Percentiles rank a stretch among this genome's conserved stretches.
Conservation (phyloP, 2,888 invertebrate genomes). For the Drosophila robusta region DNA sequence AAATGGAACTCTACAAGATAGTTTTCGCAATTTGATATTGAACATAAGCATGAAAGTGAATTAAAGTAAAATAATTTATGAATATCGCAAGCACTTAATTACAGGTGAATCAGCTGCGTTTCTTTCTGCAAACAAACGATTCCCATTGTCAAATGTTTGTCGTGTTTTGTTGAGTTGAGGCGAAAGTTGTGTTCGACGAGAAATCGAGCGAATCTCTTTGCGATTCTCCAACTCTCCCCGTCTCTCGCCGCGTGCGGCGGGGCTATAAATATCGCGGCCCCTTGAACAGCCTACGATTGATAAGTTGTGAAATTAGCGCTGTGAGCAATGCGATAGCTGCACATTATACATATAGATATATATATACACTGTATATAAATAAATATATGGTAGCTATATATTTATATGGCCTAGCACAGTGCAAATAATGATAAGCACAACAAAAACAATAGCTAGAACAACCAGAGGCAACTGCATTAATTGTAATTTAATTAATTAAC, state of each 20-base stretch:
- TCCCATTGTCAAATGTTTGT: constrained; percentile 16
- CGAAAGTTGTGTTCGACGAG: constrained; percentile 17
- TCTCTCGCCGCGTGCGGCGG: too few relatives aligned
- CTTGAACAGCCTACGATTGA: constrained; percentile 26
- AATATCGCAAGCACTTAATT: background rate
- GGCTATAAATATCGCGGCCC: constrained; percentile 17
- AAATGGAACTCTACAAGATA: background rate
- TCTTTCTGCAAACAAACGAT: background rate
- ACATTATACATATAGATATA: constrained; percentile 12
- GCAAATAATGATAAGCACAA: constrained; percentile 38
- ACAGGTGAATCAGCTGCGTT: constrained; percentile 6
- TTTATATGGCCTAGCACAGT: constrained; percentile 9
- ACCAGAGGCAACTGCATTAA: constrained; percentile 56
- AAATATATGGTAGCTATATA: background rate
- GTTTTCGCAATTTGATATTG: background rate
- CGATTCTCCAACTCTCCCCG: background rate
- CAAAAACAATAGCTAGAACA: constrained; percentile 6
- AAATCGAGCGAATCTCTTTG: constrained; percentile 14
- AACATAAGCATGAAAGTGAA: too few relatives aligned
- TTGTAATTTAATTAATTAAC: constrained; percentile 77
- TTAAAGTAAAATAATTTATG: background rate
- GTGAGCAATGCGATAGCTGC: constrained; percentile 15
- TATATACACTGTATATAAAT: background rate
- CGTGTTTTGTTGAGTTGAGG: constrained; percentile 1
- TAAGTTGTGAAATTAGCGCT: constrained; percentile 41